A percentile compares a stretch with the other conserved stretches of the same genome.
Conservation (phyloP, 2,888 invertebrate genomes). For the Andrena praecox region DNA sequence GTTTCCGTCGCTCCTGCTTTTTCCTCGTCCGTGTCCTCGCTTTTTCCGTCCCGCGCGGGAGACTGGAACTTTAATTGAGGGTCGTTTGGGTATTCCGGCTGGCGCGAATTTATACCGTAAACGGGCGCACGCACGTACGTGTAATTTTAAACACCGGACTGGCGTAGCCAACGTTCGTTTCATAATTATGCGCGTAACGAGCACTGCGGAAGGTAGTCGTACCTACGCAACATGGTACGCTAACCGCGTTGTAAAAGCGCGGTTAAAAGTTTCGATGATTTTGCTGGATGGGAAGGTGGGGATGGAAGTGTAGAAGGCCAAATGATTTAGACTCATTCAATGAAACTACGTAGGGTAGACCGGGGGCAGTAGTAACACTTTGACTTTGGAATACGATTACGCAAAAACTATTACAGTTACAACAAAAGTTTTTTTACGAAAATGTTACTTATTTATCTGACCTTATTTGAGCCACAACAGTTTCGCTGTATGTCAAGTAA, state of each 20-base stretch:
- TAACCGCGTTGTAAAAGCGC: not conserved
- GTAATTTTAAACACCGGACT: conserved; percentile 9
- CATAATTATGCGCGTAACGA: conserved; percentile 13
- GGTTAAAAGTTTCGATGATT: not conserved
- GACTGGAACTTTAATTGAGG: conserved; percentile 55
- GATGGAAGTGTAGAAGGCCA: no score
- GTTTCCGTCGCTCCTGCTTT: conserved; percentile 20
- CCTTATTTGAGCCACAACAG: no score
- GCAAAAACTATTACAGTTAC: no score
- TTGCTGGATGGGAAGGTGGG: no score
- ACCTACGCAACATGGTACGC: no score
- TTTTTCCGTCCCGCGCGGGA: not conserved
- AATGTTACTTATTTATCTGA: no score
- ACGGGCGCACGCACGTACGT: conserved; percentile 22
- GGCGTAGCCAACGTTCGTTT: conserved; percentile 19
- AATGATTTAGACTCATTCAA: not conserved
- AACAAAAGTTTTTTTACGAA: no score
- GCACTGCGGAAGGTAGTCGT: not conserved
- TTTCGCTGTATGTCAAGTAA: no score
- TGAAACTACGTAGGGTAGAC: not conserved
- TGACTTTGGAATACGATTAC: no score
- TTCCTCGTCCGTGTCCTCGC: not conserved
- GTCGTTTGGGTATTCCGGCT: conserved; percentile 33
- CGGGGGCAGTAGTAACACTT: no score
- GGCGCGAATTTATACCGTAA: conserved; percentile 36